Base-by-base conservation (phyloP, 1,140 invertebrate species). In the Pseudobourletiella spinata region DNA sequence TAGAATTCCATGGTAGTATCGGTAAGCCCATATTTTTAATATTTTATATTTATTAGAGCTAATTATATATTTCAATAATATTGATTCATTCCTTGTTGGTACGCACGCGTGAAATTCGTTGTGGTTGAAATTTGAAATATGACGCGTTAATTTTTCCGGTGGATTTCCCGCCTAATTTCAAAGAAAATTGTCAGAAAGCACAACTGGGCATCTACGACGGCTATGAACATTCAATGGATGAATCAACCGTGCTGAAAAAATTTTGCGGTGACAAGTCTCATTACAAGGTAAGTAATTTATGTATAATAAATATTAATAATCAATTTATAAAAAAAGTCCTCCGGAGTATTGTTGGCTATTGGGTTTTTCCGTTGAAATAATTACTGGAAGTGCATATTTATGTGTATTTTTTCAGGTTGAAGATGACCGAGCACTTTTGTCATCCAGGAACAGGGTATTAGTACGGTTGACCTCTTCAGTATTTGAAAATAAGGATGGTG, bases 1-100 rank as follows among this genome's bases (percentile, higher is more conserved):
- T 79, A 29, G 73, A 78, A 51, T 71, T 79, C 6, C 72, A 74
- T 30, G 73, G 74, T 24, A 71, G 71, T 59, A 75, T 73, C 35
- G 72, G 76, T 78, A n/a, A n/a, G n/a, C n/a, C 68, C 70, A 69
- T 18, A 22, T 11, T 25, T n/a, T 25, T n/a, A n/a, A n/a, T n/a
- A n/a, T n/a, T n/a, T n/a, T n/a, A n/a, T n/a, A n/a, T n/a, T n/a
- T n/a, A n/a, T n/a, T n/a, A n/a, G n/a, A n/a, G n/a, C n/a, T n/a
- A n/a, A n/a, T n/a, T n/a, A n/a, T n/a, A n/a, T n/a, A n/a, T n/a
- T n/a, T n/a, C n/a, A n/a, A n/a, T n/a, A n/a, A n/a, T n/a, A n/a
- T n/a, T n/a, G n/a, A n/a, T n/a, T n/a, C n/a, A n/a, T n/a, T n/a
- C n/a, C n/a, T n/a, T n/a, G n/a, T n/a, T n/a, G n/a, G n/a, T n/a